Evolutionary conservation across 2,888 invertebrate genomes (phyloP).

Genomic region (Temnothorax ravouxi): DNA sequence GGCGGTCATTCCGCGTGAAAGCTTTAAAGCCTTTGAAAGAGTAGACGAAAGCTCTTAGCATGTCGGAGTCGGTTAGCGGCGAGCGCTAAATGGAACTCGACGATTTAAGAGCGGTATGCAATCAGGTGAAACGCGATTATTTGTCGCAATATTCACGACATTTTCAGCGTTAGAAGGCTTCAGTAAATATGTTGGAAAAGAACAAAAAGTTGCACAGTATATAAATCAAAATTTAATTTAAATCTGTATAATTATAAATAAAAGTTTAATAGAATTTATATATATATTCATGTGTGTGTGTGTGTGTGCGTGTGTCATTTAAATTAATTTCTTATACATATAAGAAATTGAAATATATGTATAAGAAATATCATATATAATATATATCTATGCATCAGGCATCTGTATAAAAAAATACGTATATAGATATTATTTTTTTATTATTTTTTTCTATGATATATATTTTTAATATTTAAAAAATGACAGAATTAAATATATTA

Average conservation of each 20-base stretch:
- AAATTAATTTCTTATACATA: neutral
- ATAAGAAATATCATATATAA: too few species aligned
- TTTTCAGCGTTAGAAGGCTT: neutral
- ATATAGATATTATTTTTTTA: too few species aligned
- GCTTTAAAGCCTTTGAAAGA: conserved; percentile 75
- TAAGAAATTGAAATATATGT: too few species aligned
- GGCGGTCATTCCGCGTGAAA: conserved; percentile 16
- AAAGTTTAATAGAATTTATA: neutral
- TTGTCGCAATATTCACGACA: conserved; percentile 64
- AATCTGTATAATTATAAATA: neutral
- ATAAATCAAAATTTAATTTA: neutral
- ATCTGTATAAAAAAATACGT: too few species aligned
- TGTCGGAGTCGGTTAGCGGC: conserved; percentile 80
- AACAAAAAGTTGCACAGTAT: neutral
- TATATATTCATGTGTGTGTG: neutral
- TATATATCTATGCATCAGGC: too few species aligned
- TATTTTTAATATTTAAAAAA: neutral
- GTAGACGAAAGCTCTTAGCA: conserved; percentile 83
- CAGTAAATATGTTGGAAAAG: neutral
- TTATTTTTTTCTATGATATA: too few species aligned
- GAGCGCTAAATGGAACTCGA: conserved; percentile 79
- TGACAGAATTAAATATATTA: neutral
- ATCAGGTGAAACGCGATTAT: conserved; percentile 83
- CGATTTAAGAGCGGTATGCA: conserved; percentile 83
- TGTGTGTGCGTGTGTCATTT: neutral